A percentile compares a stretch with the other conserved stretches of the same genome.
Evolutionary conservation across 2,113 vertebrate species (phyloP).

Genomic region (Uropsilus gracilis): DNA sequence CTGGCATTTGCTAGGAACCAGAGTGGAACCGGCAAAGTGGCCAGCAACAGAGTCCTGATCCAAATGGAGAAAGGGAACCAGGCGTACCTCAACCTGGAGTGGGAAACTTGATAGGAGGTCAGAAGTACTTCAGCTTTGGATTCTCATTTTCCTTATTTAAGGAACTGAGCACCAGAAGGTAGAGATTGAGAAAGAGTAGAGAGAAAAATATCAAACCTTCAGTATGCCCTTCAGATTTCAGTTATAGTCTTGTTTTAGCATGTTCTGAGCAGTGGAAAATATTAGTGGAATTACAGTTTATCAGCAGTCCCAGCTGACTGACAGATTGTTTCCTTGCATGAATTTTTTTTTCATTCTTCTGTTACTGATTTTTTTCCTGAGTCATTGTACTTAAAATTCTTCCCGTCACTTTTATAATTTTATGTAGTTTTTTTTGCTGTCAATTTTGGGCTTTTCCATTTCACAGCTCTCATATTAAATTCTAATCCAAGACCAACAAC

Average conservation of each 20-base stretch:
- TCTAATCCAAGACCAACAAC: background rate
- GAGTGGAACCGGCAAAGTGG: conserved; percentile 98
- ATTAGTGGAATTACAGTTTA: conserved; percentile 74
- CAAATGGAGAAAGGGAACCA: conserved; percentile 99
- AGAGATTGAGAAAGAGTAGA: conserved; percentile 76
- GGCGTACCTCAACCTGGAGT: conserved; percentile 98
- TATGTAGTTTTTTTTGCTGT: conserved; percentile 39
- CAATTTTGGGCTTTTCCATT: background rate
- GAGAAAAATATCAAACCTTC: conserved; percentile 72
- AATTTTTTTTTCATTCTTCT: background rate
- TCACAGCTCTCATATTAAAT: background rate
- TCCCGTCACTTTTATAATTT: conserved; percentile 1
- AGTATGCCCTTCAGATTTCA: conserved; percentile 83
- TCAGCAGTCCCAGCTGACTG: background rate
- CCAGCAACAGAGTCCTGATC: conserved; percentile 98
- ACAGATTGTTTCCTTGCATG: conserved; percentile 37
- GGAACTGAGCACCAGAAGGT: conserved; percentile 82
- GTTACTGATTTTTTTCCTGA: conserved; percentile 13
- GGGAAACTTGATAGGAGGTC: conserved; percentile 99
- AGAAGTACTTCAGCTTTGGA: conserved; percentile 99
- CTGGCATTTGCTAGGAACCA: conserved; percentile 98
- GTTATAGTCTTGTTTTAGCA: conserved; percentile 85
- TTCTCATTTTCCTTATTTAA: conserved; percentile 98
- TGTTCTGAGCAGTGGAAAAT: conserved; percentile 85
- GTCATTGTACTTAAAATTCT: conserved; percentile 34